Conservation (phyloP, 1,140 invertebrate species). For the Epicauta chinensis region DNA sequence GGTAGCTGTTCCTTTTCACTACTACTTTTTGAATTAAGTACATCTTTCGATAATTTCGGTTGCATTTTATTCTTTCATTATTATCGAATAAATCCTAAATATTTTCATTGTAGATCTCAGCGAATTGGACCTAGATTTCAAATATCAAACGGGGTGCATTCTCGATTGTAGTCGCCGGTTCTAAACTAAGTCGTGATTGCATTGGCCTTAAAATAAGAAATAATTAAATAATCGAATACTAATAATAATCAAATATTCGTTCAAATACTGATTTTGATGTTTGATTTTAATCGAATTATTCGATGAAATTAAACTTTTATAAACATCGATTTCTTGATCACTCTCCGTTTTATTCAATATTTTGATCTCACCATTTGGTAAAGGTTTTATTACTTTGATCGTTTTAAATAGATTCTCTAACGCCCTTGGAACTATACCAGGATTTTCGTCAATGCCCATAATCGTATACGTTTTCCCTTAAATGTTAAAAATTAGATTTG, state of each 20-base stretch:
- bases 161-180: conserved; percentile 35
- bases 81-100: conserved; percentile 75
- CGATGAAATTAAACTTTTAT: too few species aligned
- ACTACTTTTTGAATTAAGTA: conserved; percentile 41
- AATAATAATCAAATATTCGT: neutral
- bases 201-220: conserved; percentile 46
- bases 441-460: too few species aligned
- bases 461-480: too few species aligned
- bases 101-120: conserved; percentile 90
- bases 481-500: too few species aligned
- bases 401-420: conserved; percentile 77
- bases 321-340: conserved; percentile 44
- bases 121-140: conserved; percentile 79
- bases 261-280: neutral
- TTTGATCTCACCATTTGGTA: conserved; percentile 45
- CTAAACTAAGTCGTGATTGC: too few species aligned
- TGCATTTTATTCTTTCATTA: conserved; percentile 41
- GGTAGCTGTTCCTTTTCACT: conserved; percentile 56
- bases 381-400: conserved; percentile 43
- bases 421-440: conserved; percentile 74
- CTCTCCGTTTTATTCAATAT: conserved; percentile 39
- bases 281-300: conserved; percentile 22
- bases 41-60: conserved; percentile 56
- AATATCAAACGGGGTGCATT: conserved; percentile 37
- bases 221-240: neutral